Percentiles rank a stretch among this genome's conserved stretches.
Evolutionary conservation across 1,140 invertebrate species (phyloP).

Genomic region (Zaprionus gabonicus): DNA sequence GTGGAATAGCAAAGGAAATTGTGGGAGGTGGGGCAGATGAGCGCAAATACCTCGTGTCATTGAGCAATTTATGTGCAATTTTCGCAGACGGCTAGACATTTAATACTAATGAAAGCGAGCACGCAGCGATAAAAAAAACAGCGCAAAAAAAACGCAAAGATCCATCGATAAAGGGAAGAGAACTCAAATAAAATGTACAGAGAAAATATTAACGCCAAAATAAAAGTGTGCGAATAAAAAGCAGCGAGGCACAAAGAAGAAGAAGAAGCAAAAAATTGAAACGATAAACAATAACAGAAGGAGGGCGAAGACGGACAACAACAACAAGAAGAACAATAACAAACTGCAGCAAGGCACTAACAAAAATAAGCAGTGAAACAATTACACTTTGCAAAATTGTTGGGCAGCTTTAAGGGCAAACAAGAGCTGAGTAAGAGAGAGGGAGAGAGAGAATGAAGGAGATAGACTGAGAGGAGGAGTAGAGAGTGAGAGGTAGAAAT

Average conservation of each 20-base stretch:
- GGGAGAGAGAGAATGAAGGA: not conserved
- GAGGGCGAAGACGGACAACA: not conserved
- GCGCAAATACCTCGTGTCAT: constrained; percentile 14
- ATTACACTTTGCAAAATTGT: constrained; percentile 13
- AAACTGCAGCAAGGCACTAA: not conserved
- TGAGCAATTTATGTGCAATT: constrained; percentile 54
- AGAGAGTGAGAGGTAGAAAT: not conserved
- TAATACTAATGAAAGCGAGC: constrained; percentile 59
- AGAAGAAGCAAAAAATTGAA: constrained; percentile 43
- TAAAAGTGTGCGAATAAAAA: constrained; percentile 16
- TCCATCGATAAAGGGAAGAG: constrained; percentile 15
- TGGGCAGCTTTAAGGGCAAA: constrained; percentile 37
- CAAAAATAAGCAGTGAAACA: constrained; percentile 28
- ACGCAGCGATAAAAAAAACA: constrained; percentile 58
- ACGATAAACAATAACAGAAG: constrained; percentile 26
- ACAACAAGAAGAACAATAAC: not conserved
- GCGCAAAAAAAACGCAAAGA: not conserved
- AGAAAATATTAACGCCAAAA: constrained; percentile 39
- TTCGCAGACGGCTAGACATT: constrained; percentile 70
- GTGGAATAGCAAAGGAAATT: not conserved
- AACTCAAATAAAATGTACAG: constrained; percentile 44
- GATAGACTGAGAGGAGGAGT: not conserved
- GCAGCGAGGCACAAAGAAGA: constrained; percentile 24
- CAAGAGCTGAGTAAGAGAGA: constrained; percentile 3
- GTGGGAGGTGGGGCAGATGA: not conserved